Percentiles rank a stretch among this genome's conserved stretches.
Evolutionary conservation across 2,797 vertebrate genomes (phyloP).

Genomic region (Holocentrus rufus): DNA sequence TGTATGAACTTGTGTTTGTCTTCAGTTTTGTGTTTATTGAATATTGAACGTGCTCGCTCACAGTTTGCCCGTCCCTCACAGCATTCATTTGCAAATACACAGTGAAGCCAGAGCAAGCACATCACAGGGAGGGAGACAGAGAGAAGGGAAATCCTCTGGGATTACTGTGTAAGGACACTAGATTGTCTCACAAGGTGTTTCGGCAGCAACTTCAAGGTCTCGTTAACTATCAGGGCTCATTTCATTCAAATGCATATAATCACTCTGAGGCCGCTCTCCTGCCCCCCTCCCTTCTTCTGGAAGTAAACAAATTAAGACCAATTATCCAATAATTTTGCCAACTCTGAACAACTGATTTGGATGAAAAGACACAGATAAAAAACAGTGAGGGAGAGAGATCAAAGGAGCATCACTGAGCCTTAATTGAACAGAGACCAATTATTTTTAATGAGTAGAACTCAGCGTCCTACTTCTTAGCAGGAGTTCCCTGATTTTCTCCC

Average conservation of each 20-base stretch:
- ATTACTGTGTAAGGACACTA: constrained; percentile 4
- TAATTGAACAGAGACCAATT: constrained; percentile 81
- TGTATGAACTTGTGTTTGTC: constrained; percentile 21
- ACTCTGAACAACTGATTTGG: constrained; percentile 45
- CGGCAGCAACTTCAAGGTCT: constrained; percentile 8
- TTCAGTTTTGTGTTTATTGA: constrained; percentile 33
- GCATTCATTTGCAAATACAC: constrained; percentile 37
- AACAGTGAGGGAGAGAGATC: constrained; percentile 59
- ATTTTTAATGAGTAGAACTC: constrained; percentile 79
- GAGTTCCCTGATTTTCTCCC: constrained; percentile 58
- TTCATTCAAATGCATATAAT: constrained; percentile 43
- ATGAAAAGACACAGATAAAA: constrained; percentile 53
- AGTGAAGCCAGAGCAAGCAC: constrained; percentile 13
- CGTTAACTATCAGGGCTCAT: constrained; percentile 29
- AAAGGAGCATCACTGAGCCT: constrained; percentile 67
- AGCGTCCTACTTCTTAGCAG: constrained; percentile 65
- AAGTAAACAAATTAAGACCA: constrained; percentile 51
- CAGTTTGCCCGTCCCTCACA: constrained; percentile 2
- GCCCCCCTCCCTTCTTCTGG: not conserved
- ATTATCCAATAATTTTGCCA: constrained; percentile 44
- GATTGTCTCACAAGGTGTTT: constrained; percentile 8
- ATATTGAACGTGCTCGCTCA: constrained; percentile 10
- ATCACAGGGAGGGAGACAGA: constrained; percentile 10
- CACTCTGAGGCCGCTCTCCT: constrained; percentile 19
- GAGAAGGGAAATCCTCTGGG: constrained; percentile 18